Conservation (phyloP, 2,113 vertebrate species). For the Polypterus bichir region DNA sequence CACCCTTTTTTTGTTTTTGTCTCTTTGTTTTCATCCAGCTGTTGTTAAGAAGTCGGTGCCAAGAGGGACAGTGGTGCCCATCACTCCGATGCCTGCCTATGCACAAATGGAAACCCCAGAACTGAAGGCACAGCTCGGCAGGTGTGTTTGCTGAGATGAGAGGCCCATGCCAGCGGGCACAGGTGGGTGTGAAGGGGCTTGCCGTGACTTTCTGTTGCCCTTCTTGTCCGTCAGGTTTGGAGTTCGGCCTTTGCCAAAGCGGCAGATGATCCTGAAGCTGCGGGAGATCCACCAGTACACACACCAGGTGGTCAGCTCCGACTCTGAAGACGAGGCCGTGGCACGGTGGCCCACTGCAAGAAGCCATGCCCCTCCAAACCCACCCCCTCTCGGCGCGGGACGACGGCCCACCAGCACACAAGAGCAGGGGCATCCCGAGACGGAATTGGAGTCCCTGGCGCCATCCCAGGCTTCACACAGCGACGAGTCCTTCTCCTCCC, state of each 20-base stretch:
- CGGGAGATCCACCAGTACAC: conserved; percentile 95
- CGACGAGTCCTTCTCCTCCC: conserved; percentile 51
- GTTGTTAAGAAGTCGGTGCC: too few species aligned
- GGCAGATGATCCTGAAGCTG: conserved; percentile 88
- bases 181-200: neutral
- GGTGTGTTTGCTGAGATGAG: conserved; percentile 42
- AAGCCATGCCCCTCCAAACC: rapidly evolving
- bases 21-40: too few species aligned
- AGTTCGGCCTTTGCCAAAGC: conserved; percentile 79
- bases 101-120: conserved; percentile 87
- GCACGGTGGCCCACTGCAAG: neutral
- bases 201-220: neutral
- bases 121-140: conserved; percentile 76
- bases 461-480: conserved; percentile 62
- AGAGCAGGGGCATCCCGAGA: rapidly evolving
- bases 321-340: conserved; percentile 48
- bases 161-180: neutral
- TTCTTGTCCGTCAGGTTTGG: conserved; percentile 58
- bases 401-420: neutral
- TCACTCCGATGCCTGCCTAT: conserved; percentile 78
- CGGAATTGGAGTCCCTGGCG: conserved; percentile 25
- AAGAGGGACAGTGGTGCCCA: conserved; percentile 40
- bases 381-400: neutral
- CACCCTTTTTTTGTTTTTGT: too few species aligned
- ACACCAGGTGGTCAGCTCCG: conserved; percentile 62